Evolutionary conservation across 2,888 invertebrate species (phyloP).

Genomic region (Exephanes ischioxanthus): DNA sequence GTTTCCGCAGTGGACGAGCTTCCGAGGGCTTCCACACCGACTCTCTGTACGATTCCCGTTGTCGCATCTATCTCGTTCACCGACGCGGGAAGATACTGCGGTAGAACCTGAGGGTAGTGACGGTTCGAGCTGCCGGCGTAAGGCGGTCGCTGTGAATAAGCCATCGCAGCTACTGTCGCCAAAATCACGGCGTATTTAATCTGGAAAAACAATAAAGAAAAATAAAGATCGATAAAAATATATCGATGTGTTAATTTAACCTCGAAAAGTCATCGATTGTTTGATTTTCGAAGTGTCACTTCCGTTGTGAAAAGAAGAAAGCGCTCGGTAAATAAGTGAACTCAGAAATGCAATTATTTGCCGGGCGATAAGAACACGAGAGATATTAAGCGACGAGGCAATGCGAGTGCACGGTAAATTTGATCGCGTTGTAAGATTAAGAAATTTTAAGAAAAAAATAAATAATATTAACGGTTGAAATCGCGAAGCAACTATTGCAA

Average conservation of each 20-base stretch:
- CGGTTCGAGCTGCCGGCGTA: conserved; percentile 89
- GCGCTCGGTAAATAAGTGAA: neutral
- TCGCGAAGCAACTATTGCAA: neutral
- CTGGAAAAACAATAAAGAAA: conserved; percentile 60
- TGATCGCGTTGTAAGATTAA: neutral
- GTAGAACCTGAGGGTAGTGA: conserved; percentile 86
- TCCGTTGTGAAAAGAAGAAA: neutral
- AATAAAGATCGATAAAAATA: neutral
- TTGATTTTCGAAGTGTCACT: neutral
- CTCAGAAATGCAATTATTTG: neutral
- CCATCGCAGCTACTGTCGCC: conserved; percentile 77
- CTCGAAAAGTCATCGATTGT: neutral
- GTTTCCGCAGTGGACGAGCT: conserved; percentile 72
- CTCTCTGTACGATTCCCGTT: conserved; percentile 85
- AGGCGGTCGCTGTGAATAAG: conserved; percentile 87
- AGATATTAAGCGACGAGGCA: neutral
- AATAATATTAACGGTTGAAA: neutral
- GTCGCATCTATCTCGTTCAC: conserved; percentile 77
- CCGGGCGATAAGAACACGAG: neutral
- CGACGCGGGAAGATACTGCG: conserved; percentile 72
- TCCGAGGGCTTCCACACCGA: conserved; percentile 84
- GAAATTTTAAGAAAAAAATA: neutral
- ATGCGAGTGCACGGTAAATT: neutral
- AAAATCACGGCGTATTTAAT: conserved; percentile 77
- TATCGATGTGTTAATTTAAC: neutral